A percentile compares a stretch with the other conserved stretches of the same genome.
Evolutionary conservation across 2,888 invertebrate genomes (phyloP).

Genomic region (Willowsia nigromaculata): DNA sequence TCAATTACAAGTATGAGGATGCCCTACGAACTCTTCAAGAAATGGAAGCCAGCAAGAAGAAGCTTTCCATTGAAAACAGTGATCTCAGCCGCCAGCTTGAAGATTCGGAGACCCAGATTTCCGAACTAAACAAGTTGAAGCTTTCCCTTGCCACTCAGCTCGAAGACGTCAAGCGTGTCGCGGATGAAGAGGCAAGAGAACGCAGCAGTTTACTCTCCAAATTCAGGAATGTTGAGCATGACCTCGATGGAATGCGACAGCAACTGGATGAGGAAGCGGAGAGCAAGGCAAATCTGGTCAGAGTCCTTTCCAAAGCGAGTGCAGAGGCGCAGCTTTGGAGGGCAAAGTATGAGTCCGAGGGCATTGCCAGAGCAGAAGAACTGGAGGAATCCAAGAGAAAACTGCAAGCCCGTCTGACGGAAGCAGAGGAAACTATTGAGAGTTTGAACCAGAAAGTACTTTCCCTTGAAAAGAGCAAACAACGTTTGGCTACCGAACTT

Average conservation of each 20-base stretch:
- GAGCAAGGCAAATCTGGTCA: slow-evolving; percentile 98
- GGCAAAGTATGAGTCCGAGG: slow-evolving; percentile 91
- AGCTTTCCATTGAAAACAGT: slow-evolving; percentile 97
- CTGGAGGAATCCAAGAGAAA: slow-evolving; percentile 92
- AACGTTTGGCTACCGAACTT: slow-evolving; percentile 96
- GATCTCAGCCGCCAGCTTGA: slow-evolving; percentile 96
- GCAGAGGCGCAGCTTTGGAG: slow-evolving; percentile 94
- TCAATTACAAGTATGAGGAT: slow-evolving; percentile 91
- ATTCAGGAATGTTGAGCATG: slow-evolving; percentile 99
- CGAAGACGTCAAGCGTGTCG: slow-evolving; percentile 98
- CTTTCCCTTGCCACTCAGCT: slow-evolving; percentile 96
- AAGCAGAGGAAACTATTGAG: slow-evolving; percentile 98
- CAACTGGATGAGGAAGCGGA: slow-evolving; percentile 99
- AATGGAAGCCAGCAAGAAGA: slow-evolving; percentile 98
- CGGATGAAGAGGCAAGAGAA: slow-evolving; percentile 98
- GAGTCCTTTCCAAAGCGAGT: slow-evolving; percentile 99
- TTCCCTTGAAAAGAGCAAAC: slow-evolving; percentile 98
- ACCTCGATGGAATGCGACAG: slow-evolving; percentile 98
- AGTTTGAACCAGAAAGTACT: slow-evolving; percentile 98
- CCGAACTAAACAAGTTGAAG: slow-evolving; percentile 96
- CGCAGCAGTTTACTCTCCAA: slow-evolving; percentile 97
- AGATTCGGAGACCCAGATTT: slow-evolving; percentile 98
- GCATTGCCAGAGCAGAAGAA: slow-evolving; percentile 94
- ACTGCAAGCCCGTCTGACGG: slow-evolving; percentile 96
- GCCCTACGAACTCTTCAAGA: slow-evolving; percentile 98